Evolutionary conservation across 2,888 invertebrate genomes (phyloP).

Genomic region (Pristionchus arcanus): DNA sequence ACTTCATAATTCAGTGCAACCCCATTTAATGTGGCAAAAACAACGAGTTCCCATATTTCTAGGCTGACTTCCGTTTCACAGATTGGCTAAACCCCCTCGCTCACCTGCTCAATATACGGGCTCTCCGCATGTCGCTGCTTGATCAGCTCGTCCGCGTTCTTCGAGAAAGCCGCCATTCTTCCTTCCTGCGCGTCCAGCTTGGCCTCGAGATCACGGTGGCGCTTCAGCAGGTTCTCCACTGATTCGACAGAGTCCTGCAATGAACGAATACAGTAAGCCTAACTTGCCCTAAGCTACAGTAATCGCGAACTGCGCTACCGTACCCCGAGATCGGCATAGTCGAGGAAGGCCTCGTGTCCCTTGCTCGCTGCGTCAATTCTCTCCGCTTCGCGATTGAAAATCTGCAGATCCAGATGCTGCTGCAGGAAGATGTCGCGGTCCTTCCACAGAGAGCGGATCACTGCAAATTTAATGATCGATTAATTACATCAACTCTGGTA

Average conservation of each 20-base stretch:
- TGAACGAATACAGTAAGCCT: background rate
- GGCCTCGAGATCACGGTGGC: constrained; percentile 94
- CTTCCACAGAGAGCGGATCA: constrained; percentile 86
- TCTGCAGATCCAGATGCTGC: constrained; percentile 90
- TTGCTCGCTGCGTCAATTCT: constrained; percentile 96
- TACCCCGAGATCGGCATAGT: constrained; percentile 88
- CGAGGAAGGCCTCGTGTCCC: constrained; percentile 94
- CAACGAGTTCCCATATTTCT: background rate
- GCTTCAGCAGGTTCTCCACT: constrained; percentile 92
- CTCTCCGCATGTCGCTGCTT: constrained; percentile 84
- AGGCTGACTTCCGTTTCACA: background rate
- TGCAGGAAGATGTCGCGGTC: constrained; percentile 90
- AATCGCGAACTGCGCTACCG: background rate
- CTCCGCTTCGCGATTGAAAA: constrained; percentile 95
- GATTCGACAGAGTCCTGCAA: constrained; percentile 79
- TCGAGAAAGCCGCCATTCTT: constrained; percentile 88
- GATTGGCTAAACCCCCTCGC: background rate
- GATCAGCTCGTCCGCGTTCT: constrained; percentile 89
- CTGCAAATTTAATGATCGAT: constrained; percentile 83
- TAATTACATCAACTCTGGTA: too few relatives aligned
- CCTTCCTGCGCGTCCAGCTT: constrained; percentile 95
- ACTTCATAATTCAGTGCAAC: too few relatives aligned
- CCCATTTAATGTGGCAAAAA: background rate
- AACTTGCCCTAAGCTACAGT: background rate
- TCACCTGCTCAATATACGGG: constrained; percentile 69